A percentile compares a stretch with the other conserved stretches of the same genome.
These are phyloP conservation scores for Eupleurogrammus muticus DNA, from an alignment of 2,797 vertebrate species.

Conservation along the genomic window DNA sequence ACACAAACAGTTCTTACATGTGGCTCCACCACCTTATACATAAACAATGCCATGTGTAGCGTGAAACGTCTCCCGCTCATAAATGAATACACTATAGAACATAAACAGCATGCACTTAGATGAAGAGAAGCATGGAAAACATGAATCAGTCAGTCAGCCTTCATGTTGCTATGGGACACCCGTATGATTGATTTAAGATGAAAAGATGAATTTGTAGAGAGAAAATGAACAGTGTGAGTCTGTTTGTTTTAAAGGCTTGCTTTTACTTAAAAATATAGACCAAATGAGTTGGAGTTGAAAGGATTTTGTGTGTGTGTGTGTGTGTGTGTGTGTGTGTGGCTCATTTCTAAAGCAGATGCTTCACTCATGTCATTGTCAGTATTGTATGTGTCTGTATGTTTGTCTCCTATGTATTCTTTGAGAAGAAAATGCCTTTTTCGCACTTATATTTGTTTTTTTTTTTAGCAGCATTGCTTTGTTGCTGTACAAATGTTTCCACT, in stretches of 20 bases:
- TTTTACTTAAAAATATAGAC: constrained; percentile 38
- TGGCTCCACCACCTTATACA: constrained; percentile 41
- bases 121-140: constrained; percentile 39
- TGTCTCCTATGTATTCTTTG: constrained; percentile 11
- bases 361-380: constrained; percentile 15
- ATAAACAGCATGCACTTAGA: constrained; percentile 52
- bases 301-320: no score
- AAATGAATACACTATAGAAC: constrained; percentile 54
- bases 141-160: constrained; percentile 41
- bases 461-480: constrained; percentile 21
- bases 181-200: constrained; percentile 62
- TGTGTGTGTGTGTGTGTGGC: no score
- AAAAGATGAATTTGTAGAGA: constrained; percentile 58
- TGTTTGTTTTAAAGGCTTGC: constrained; percentile 47
- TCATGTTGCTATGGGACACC: constrained; percentile 28
- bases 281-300: constrained; percentile 38
- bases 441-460: neutral
- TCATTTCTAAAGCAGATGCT: constrained; percentile 37
- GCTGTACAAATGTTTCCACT: neutral
- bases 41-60: constrained; percentile 54
- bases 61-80: constrained; percentile 52
- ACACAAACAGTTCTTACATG: constrained; percentile 43
- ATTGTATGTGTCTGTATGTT: constrained; percentile 7
- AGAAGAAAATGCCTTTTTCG: neutral
- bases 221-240: constrained; percentile 37